Conservation (phyloP, 1,140 invertebrate genomes). For the Lasaia peninsularis region DNA sequence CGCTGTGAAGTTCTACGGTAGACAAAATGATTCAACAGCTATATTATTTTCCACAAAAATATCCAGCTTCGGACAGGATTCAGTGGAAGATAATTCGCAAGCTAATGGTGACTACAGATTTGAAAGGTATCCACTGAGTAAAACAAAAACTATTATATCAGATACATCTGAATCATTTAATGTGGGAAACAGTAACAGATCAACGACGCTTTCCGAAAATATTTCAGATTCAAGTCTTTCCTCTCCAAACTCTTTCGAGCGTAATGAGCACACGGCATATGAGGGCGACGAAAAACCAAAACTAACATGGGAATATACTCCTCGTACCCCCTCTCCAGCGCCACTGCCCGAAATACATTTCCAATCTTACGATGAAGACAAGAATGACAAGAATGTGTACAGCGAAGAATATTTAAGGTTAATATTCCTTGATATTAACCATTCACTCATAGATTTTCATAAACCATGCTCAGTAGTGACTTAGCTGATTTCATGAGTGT, state of each 20-base stretch:
- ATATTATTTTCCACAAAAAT: conserved; percentile 75
- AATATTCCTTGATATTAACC: conserved; percentile 50
- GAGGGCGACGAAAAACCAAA: conserved; percentile 45
- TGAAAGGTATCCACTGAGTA: conserved; percentile 54
- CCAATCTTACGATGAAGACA: conserved; percentile 67
- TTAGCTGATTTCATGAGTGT: conserved; percentile 35
- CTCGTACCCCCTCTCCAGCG: conserved; percentile 48
- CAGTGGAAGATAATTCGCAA: conserved; percentile 51
- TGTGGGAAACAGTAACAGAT: conserved; percentile 52
- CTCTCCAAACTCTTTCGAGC: conserved; percentile 41
- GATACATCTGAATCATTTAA: conserved; percentile 57
- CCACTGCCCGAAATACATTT: conserved; percentile 72
- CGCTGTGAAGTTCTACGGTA: conserved; percentile 63
- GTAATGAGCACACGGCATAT: conserved; percentile 27
- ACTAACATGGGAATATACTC: conserved; percentile 66
- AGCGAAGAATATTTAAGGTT: conserved; percentile 76
- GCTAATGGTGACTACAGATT: conserved; percentile 52
- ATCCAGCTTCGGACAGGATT: conserved; percentile 74
- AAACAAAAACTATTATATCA: conserved; percentile 66
- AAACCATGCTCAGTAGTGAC: conserved; percentile 42
- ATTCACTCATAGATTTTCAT: conserved; percentile 37
- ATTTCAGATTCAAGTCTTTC: conserved; percentile 40
- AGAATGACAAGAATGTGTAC: conserved; percentile 44
- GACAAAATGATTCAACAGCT: conserved; percentile 55
- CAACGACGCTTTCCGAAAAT: conserved; percentile 51